These are phyloP conservation scores for Taxidea taxus DNA, from an alignment of 2,113 vertebrate species.

Conservation along the genomic window DNA sequence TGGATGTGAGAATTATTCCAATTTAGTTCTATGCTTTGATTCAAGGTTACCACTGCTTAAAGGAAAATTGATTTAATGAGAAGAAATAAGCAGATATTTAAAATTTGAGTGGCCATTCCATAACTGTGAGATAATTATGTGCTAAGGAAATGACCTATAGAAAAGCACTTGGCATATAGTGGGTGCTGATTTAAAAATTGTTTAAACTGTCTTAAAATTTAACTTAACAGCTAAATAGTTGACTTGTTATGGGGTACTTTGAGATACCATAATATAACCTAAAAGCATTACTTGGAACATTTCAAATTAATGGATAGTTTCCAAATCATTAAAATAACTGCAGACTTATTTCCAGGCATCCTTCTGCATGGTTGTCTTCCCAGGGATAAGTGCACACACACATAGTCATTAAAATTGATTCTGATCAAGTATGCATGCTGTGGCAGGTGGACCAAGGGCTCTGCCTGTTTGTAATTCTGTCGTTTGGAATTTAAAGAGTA, in stretches of 20 bases:
- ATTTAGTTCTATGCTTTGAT: neutral
- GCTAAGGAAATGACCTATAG: neutral
- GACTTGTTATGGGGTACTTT: neutral
- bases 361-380: conserved; percentile 7
- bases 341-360: neutral
- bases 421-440: neutral
- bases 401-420: conserved; percentile 44
- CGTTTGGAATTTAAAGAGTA: conserved; percentile 41
- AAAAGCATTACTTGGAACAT: neutral
- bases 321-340: conserved; percentile 42
- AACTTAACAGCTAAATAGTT: neutral
- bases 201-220: conserved; percentile 26
- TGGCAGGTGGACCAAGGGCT: neutral
- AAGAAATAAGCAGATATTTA: neutral
- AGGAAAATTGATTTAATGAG: neutral
- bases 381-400: neutral
- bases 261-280: neutral
- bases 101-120: neutral
- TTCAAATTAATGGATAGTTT: conserved; percentile 24
- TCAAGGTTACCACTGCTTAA: neutral
- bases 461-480: conserved; percentile 31
- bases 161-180: neutral
- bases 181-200: neutral
- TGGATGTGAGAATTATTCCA: conserved; percentile 46
- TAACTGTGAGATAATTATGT: neutral